phyloP scores from a whole-genome alignment of 2,888 invertebrate species.

The Gymnoscelis rufifasciata region DNA sequence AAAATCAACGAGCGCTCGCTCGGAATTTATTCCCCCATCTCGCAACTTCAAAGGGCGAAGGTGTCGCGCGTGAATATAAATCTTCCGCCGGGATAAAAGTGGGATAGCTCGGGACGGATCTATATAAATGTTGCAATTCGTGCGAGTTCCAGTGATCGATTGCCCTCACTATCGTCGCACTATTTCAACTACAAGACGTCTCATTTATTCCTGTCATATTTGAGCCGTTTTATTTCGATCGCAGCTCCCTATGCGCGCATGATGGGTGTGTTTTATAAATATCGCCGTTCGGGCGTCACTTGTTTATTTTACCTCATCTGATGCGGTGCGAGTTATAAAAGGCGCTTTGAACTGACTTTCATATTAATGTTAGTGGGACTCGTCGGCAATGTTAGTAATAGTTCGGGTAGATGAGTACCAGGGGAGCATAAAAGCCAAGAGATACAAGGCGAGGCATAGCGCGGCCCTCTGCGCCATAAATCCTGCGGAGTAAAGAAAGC shows the following conservation, averaged over 20 bases:
- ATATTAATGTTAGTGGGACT: conserved; percentile 6
- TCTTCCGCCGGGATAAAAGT: conserved; percentile 62
- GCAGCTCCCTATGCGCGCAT: conserved; percentile 44
- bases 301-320: conserved; percentile 39
- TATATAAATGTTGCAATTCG: conserved; percentile 70
- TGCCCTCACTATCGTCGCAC: conserved; percentile 57
- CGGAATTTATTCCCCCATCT: conserved; percentile 65
- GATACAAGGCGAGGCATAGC: conserved; percentile 50
- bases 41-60: conserved; percentile 72
- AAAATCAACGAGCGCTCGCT: conserved; percentile 59
- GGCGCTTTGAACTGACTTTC: conserved; percentile 32
- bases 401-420: conserved; percentile 44
- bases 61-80: conserved; percentile 70
- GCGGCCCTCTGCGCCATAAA: conserved; percentile 56
- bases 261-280: conserved; percentile 44
- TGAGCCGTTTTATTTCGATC: conserved; percentile 48
- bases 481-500: conserved; percentile 59
- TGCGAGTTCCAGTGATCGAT: conserved; percentile 62
- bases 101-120: conserved; percentile 56
- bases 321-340: conserved; percentile 34
- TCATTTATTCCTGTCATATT: conserved; percentile 67
- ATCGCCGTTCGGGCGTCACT: conserved; percentile 29
- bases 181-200: conserved; percentile 65
- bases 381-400: conserved; percentile 24
- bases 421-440: conserved; percentile 45